These are phyloP conservation scores for Euwallacea similis DNA, from an alignment of 1,140 invertebrate species.

Conservation along the genomic window DNA sequence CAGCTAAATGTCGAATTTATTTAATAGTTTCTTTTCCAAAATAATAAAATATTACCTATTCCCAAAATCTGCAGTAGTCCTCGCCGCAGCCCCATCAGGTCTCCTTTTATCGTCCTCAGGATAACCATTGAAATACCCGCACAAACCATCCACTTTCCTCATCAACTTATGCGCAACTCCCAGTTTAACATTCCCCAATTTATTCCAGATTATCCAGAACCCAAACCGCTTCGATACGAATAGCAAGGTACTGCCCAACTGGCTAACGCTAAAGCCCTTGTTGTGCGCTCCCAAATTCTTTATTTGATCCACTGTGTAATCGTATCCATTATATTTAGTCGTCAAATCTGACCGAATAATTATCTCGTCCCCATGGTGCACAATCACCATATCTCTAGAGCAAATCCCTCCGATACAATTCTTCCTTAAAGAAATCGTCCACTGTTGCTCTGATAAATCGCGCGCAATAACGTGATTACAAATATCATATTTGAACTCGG, in stretches of 20 bases:
- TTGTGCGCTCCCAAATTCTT: constrained; percentile 66
- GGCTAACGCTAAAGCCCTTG: constrained; percentile 66
- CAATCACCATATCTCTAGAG: constrained; percentile 64
- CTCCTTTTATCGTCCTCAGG: constrained; percentile 67
- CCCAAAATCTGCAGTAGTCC: constrained; percentile 71
- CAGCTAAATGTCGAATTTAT: constrained; percentile 56
- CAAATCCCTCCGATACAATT: constrained; percentile 57
- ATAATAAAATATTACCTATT: constrained; percentile 54
- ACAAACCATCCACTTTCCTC: constrained; percentile 72
- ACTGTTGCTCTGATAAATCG: constrained; percentile 64
- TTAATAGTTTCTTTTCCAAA: background rate
- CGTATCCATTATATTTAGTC: constrained; percentile 66
- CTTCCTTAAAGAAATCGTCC: constrained; percentile 67
- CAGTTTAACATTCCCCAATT: constrained; percentile 69
- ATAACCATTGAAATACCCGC: constrained; percentile 73
- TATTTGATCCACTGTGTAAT: constrained; percentile 68
- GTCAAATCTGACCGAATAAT: constrained; percentile 66
- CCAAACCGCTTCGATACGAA: constrained; percentile 67
- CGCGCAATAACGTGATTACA: constrained; percentile 77
- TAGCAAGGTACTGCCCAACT: constrained; percentile 67
- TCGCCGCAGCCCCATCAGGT: constrained; percentile 65
- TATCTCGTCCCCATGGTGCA: constrained; percentile 61
- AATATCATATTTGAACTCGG: constrained; percentile 74
- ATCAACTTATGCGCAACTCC: constrained; percentile 66
- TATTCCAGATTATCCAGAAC: constrained; percentile 72